Evolutionary conservation across 2,113 vertebrate species (phyloP).

Genomic region (Nesogale talazaci): DNA sequence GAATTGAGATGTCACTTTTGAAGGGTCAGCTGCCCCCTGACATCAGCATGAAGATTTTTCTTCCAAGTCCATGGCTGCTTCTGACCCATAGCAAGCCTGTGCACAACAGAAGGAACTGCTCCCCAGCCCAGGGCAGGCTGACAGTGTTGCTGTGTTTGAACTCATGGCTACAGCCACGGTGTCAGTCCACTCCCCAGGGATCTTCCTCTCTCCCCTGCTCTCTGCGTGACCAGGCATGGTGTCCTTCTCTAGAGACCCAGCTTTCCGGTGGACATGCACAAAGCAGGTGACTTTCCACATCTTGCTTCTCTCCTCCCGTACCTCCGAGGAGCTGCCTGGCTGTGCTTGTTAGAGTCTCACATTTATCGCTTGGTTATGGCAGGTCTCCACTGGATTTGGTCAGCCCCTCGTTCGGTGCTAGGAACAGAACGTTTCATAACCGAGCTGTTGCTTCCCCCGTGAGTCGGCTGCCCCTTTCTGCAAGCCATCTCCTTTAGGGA

Average conservation of each 20-base stretch:
- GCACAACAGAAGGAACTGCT: background rate
- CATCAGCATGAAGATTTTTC: background rate
- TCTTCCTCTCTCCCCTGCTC: background rate
- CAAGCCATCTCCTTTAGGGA: conserved; percentile 14
- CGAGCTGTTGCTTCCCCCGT: background rate
- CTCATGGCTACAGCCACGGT: background rate
- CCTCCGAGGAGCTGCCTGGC: background rate
- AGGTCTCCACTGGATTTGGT: background rate
- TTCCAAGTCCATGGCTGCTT: background rate
- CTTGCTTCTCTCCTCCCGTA: too few relatives aligned
- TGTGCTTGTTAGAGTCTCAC: background rate
- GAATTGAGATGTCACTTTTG: background rate
- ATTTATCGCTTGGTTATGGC: background rate
- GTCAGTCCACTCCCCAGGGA: background rate
- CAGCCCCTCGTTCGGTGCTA: background rate
- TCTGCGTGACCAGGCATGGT: background rate
- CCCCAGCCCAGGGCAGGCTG: too few relatives aligned
- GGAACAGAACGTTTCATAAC: conserved; percentile 6
- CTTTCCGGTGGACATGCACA: background rate
- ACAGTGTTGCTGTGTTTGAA: background rate
- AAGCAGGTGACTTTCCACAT: background rate
- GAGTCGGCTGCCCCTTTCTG: conserved; percentile 6
- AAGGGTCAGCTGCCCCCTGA: background rate
- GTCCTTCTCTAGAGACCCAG: background rate
- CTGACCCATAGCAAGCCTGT: background rate